Conservation (phyloP, 2,888 invertebrate genomes). For the Watsonalla cultraria region DNA sequence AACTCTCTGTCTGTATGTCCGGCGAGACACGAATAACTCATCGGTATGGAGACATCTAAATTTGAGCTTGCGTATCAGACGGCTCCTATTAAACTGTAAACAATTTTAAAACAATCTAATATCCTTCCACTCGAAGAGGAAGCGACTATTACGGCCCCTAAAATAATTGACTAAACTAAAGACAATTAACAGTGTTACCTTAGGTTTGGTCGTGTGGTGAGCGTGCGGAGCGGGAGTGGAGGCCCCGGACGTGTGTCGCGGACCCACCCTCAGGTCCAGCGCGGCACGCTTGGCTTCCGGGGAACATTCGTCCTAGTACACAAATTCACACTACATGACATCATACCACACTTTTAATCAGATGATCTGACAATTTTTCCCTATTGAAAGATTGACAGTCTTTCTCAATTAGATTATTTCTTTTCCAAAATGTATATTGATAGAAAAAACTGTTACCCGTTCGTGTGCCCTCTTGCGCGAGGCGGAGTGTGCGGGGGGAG, state of each 20-base stretch:
- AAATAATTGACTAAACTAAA: too few species aligned
- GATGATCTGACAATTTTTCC: too few species aligned
- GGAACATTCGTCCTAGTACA: slow-evolving; percentile 23
- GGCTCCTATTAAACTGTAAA: too few species aligned
- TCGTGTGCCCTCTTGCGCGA: slow-evolving; percentile 31
- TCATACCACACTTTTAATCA: not conserved
- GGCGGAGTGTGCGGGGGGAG: slow-evolving; percentile 46
- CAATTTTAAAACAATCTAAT: too few species aligned
- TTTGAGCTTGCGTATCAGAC: too few species aligned
- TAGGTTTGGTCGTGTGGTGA: slow-evolving; percentile 27
- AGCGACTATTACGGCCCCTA: not conserved
- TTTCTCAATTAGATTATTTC: too few species aligned
- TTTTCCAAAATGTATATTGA: too few species aligned
- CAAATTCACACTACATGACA: not conserved
- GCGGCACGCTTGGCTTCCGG: slow-evolving; percentile 52
- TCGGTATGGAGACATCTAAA: too few species aligned
- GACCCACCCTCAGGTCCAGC: slow-evolving; percentile 42
- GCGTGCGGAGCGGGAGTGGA: slow-evolving; percentile 7
- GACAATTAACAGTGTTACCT: not conserved
- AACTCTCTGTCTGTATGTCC: too few species aligned
- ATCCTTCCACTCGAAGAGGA: too few species aligned
- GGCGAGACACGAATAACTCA: too few species aligned
- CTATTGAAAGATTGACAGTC: too few species aligned
- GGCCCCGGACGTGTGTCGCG: not conserved
- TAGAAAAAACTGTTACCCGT: not conserved